Base-by-base conservation (phyloP, 2,888 invertebrate species). In the Aporophyla nigra region DNA sequence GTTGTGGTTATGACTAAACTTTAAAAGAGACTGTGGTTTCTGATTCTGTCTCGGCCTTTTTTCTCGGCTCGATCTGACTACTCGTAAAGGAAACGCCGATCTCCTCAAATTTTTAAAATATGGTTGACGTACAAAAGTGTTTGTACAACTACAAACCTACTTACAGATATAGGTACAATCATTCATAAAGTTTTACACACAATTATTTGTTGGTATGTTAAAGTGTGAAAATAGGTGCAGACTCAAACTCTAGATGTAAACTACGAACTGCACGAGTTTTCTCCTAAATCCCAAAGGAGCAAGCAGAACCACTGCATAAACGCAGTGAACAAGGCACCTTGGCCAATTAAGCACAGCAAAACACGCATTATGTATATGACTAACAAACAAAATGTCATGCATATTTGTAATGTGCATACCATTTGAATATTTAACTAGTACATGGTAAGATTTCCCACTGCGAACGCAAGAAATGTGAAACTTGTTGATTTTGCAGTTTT, bases 401-500 rank as follows among this genome's bases (percentile, higher is more conserved):
- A 67, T 73, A 74, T 72, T 71, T 63, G 68, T 72, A 59, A 58
- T 70, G 62, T 53, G 66, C 70, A 80, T 76, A 66, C 61, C 24
- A 80, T 78, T 81, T 79, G 74, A 78, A 86, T 88, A 82, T 53
- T 65, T 59, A 69, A 71, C 53, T 14, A 69, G 33, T 43, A n/a
- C 27, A 9, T 21, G 24, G 27, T 73, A 62, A 63, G 74, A 79
- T 83, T 86, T 84, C 69, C 33, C 72, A 72, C 66, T 70, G 40
- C 14, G 59, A 53, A 71, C 33, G 58, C 58, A 62, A 71, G 74
- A 84, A 74, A 84, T 71, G 70, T 69, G 85, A 76, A 84, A 84
- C 81, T 76, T 51, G 67, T n/a, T 54, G 56, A 63, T 58, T 69
- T 66, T 71, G 79, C 67, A 61, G 33, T 33, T 46, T 71, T 66